phyloP scores from a whole-genome alignment of 2,888 invertebrate species.

The Chorisops tibialis region DNA sequence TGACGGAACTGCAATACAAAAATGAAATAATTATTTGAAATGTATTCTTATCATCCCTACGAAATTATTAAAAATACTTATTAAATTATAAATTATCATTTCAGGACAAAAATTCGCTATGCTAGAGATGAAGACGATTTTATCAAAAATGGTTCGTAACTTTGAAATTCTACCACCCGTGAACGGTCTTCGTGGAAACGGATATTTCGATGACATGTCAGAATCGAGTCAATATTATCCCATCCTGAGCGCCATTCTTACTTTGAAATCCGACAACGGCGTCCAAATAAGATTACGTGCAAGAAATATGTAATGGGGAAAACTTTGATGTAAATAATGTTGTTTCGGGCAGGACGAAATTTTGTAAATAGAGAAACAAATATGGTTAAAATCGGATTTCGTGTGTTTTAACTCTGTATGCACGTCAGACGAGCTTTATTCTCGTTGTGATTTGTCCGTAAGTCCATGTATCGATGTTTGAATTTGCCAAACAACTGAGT shows the following conservation, averaged over 20 bases:
- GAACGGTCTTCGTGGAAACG: slow-evolving; percentile 40
- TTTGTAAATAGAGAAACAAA: too few species aligned
- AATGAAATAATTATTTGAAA: too few species aligned
- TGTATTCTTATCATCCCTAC: too few species aligned
- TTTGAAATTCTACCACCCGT: slow-evolving; percentile 50
- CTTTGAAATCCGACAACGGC: slow-evolving; percentile 54
- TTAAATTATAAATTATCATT: too few species aligned
- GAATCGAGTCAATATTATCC: slow-evolving; percentile 48
- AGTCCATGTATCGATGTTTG: too few species aligned
- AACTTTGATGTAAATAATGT: not conserved
- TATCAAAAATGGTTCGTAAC: slow-evolving; percentile 55
- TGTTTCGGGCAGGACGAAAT: not conserved
- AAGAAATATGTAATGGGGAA: slow-evolving; percentile 35
- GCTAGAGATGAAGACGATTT: slow-evolving; percentile 56
- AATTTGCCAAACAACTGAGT: not conserved
- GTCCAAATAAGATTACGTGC: slow-evolving; percentile 50
- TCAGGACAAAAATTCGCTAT: slow-evolving; percentile 54
- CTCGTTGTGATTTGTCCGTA: too few species aligned
- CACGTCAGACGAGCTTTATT: too few species aligned
- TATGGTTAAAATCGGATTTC: too few species aligned
- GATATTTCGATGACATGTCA: slow-evolving; percentile 7
- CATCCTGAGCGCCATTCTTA: slow-evolving; percentile 51
- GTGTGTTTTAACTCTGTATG: too few species aligned
- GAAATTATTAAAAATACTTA: too few species aligned
- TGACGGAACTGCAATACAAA: too few species aligned